Percentiles rank a stretch among this genome's conserved stretches.
These are phyloP conservation scores for Catonia carolina DNA, from an alignment of 2,888 invertebrate species.

Conservation along the genomic window DNA sequence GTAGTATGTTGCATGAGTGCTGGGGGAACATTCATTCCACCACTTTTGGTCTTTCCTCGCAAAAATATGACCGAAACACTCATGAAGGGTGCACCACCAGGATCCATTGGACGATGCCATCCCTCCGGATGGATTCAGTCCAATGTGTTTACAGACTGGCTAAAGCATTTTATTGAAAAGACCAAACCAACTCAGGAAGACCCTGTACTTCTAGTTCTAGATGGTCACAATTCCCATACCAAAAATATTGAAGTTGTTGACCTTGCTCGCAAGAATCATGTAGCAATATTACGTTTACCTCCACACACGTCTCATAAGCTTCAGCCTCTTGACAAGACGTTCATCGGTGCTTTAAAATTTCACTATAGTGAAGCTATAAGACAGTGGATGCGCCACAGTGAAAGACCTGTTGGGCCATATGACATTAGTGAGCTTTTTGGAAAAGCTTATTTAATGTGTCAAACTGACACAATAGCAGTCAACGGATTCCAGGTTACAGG, in stretches of 20 bases:
- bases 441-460: slow-evolving; percentile 34
- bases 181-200: slow-evolving; percentile 33
- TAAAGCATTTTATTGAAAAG: slow-evolving; percentile 36
- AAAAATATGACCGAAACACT: slow-evolving; percentile 38
- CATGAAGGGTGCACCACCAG: slow-evolving; percentile 37
- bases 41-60: slow-evolving; percentile 38
- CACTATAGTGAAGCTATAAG: slow-evolving; percentile 34
- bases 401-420: slow-evolving; percentile 29
- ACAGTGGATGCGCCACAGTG: slow-evolving; percentile 35
- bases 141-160: slow-evolving; percentile 38
- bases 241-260: slow-evolving; percentile 26
- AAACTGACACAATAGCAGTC: slow-evolving; percentile 29
- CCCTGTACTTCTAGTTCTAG: slow-evolving; percentile 31
- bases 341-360: slow-evolving; percentile 22
- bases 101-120: slow-evolving; percentile 35
- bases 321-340: slow-evolving; percentile 24
- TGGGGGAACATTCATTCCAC: slow-evolving; percentile 38
- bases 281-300: slow-evolving; percentile 22
- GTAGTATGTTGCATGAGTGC: slow-evolving; percentile 37
- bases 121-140: slow-evolving; percentile 38
- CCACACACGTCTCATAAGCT: slow-evolving; percentile 23
- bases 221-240: slow-evolving; percentile 28
- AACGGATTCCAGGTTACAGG: slow-evolving; percentile 34
- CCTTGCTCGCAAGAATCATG: slow-evolving; percentile 18
- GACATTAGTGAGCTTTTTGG: slow-evolving; percentile 33